phyloP scores from a whole-genome alignment of 1,140 invertebrate species.

The Drosophila quadrilineata region DNA sequence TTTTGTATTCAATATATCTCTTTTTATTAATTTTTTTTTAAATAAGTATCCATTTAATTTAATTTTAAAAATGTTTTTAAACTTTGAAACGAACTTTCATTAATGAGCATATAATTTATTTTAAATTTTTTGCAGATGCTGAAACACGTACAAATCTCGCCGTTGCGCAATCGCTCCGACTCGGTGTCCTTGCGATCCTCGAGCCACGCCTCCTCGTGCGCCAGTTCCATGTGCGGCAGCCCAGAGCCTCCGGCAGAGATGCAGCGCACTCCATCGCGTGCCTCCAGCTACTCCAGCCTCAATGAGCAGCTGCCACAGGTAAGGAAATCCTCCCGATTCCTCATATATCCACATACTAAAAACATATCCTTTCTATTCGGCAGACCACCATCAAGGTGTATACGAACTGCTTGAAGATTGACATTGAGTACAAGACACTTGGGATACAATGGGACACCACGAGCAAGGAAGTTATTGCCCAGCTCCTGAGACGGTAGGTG shows the following conservation, averaged over 20 bases:
- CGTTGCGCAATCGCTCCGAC: constrained; percentile 89
- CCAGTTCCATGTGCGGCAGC: constrained; percentile 82
- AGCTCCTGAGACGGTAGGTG: constrained; percentile 90
- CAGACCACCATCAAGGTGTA: constrained; percentile 96
- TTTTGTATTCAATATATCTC: no score
- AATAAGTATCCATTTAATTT: no score
- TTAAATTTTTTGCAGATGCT: constrained; percentile 85
- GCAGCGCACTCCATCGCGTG: constrained; percentile 81
- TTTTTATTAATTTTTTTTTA: no score
- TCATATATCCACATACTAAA: neutral
- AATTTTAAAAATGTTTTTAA: neutral
- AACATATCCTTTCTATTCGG: constrained; percentile 28
- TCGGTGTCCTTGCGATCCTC: constrained; percentile 90
- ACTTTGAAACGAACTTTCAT: neutral
- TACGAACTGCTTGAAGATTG: constrained; percentile 91
- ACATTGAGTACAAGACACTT: constrained; percentile 96
- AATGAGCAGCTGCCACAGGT: constrained; percentile 83
- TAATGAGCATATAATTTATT: no score
- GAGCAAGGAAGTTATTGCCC: constrained; percentile 91
- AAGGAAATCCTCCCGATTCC: constrained; percentile 15
- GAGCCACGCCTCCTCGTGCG: constrained; percentile 85
- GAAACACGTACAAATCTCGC: constrained; percentile 94
- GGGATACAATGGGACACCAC: constrained; percentile 92
- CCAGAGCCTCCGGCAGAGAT: constrained; percentile 83
- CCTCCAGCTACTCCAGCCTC: constrained; percentile 85